A percentile compares a stretch with the other conserved stretches of the same genome.
These are phyloP conservation scores for Heliothis virescens DNA, from an alignment of 1,140 invertebrate species.

Conservation along the genomic window DNA sequence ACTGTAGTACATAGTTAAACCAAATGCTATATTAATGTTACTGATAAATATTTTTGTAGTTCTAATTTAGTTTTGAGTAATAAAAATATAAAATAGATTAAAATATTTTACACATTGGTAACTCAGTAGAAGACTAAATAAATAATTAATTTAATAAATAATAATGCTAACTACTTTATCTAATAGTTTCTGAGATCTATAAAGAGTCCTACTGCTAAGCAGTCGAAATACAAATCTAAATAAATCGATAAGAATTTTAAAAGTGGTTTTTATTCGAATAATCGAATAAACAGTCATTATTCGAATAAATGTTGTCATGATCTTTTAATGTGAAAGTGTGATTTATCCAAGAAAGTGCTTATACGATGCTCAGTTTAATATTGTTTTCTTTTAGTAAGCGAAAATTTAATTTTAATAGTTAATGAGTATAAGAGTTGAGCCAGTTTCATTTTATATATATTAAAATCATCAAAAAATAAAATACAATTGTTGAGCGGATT, in stretches of 20 bases:
- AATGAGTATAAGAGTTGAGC: background rate
- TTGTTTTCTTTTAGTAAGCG: conserved; percentile 23
- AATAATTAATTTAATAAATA: background rate
- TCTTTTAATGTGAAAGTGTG: background rate
- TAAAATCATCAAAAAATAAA: conserved; percentile 33
- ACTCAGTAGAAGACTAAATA: background rate
- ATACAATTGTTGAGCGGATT: background rate
- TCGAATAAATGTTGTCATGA: background rate
- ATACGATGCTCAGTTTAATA: conserved; percentile 24
- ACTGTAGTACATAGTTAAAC: background rate
- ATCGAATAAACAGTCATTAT: background rate
- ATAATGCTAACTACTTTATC: background rate
- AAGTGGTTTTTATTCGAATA: background rate
- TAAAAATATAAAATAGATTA: background rate
- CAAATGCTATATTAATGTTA: background rate
- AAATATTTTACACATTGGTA: too few species aligned
- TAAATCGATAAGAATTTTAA: background rate
- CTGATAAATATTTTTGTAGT: background rate
- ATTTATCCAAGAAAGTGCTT: conserved; percentile 28
- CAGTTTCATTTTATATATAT: background rate
- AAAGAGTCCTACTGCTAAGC: conserved; percentile 9
- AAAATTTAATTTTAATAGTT: background rate
- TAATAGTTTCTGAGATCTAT: conserved; percentile 13
- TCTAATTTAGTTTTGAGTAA: conserved; percentile 4
- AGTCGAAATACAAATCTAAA: conserved; percentile 1